Conservation (phyloP, 2,113 vertebrate genomes). For the Chaetodon auriga region DNA sequence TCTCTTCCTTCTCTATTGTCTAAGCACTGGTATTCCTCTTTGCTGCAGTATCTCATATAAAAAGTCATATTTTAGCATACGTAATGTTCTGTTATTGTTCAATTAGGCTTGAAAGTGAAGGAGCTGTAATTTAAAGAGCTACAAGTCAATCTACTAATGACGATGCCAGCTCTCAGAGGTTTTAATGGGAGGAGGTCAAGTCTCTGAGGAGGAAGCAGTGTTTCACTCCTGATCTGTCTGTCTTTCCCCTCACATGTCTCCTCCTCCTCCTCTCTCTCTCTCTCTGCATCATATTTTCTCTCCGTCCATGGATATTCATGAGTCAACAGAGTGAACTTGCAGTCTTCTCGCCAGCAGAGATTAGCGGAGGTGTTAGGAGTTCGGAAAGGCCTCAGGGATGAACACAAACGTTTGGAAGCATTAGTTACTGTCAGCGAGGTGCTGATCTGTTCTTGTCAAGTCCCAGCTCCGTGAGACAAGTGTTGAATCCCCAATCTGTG, state of each 20-base stretch:
- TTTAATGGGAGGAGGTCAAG: slow-evolving; percentile 12
- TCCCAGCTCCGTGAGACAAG: slow-evolving; percentile 50
- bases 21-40: background rate
- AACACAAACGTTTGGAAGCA: slow-evolving; percentile 36
- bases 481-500: slow-evolving; percentile 40
- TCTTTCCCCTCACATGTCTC: background rate
- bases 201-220: slow-evolving; percentile 10
- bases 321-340: slow-evolving; percentile 33
- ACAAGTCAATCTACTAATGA: slow-evolving; percentile 26
- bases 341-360: slow-evolving; percentile 44
- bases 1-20: background rate
- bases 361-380: slow-evolving; percentile 37
- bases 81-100: slow-evolving; percentile 40
- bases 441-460: slow-evolving; percentile 63
- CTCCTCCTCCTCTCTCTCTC: background rate
- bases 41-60: slow-evolving; percentile 2
- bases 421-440: slow-evolving; percentile 35
- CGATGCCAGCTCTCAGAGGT: slow-evolving; percentile 7
- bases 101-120: slow-evolving; percentile 28
- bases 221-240: slow-evolving; percentile 25
- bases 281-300: slow-evolving; percentile 3
- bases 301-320: slow-evolving; percentile 31
- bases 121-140: slow-evolving; percentile 43
- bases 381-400: slow-evolving; percentile 14
- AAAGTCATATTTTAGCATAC: slow-evolving; percentile 38